Evolutionary conservation across 2,113 vertebrate genomes (phyloP), one percentile per base, ranked within the genome.

Genomic region (Oryzias curvinotus): DNA sequence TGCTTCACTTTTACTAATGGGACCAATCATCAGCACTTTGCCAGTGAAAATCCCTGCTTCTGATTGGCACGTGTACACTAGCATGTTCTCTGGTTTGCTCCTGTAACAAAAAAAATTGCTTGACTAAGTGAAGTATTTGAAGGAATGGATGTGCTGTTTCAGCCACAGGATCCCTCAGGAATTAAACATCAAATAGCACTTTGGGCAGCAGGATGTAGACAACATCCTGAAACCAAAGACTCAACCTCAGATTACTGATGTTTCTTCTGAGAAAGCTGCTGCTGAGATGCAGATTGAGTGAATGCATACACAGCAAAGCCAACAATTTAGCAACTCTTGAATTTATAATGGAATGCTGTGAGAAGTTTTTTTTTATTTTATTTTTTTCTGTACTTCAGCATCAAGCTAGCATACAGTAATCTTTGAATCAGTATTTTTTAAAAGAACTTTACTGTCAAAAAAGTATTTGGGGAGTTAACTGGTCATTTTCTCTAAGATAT

Each of bases 221-320:
- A 75, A 66, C 77, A 80, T 78, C 77, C 86, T 85, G 73, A 85
- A 82, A 85, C 78, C 71, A 81, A 82, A 88, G 72, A 78, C 80
- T 58, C 68, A 71, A 75, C 71, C 64, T 87, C 73, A 64, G 75
- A 87, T 85, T 83, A 75, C 87, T 60, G 72, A 74, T 75, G 52
- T 77, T 83, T 82, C 47, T 74, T 72, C 57, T 63, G 52, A 72
- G 63, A 74, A 70, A 54, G 68, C 10, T 16, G 63, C 63, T 81
- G 82, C 78, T 81, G 78, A 77, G 71, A 77, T 80, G 74, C 81
- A 85, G 50, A 85, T 73, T 68, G 64, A 48, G 58, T 60, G 52
- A 14, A 4, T 68, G 66, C 87, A 80, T 5, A 81, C 80, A 59
- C 77, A 88, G 85, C 85, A 85, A 60, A 83, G 74, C 73, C 54